Evolutionary conservation across 35 echinoderm and acorn worm species (phyloP), one percentile per base, ranked within the genome.

Genomic region (Eucidaris tribuloides): DNA sequence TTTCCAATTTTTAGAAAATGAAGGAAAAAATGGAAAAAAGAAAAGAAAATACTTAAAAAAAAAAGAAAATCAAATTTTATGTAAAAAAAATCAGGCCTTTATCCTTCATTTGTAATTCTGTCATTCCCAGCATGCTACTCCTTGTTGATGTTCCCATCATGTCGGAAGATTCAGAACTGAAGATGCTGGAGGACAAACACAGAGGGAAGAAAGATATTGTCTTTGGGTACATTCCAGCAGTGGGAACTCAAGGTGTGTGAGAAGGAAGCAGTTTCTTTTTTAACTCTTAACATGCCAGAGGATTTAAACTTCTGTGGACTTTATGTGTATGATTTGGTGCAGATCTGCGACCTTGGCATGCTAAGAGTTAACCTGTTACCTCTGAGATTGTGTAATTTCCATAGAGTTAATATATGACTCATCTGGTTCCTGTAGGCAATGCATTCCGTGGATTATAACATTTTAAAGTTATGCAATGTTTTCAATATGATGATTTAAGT

Each of bases 231-330:
- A 20, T 88, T 13, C 56, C 78, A 2, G 85, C 85, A 22, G 60
- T 88, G 35, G 85, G 85, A 18, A 81, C 62, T 33, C 7, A 76
- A 81, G 77, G 85, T 88, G 81, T 37, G 36, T 76, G 23, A 3
- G n/a, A n/a, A n/a, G n/a, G n/a, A n/a, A n/a, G n/a, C n/a, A n/a
- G n/a, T n/a, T n/a, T n/a, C n/a, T n/a, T n/a, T n/a, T n/a, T n/a
- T n/a, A n/a, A n/a, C n/a, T n/a, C n/a, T n/a, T n/a, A n/a, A n/a
- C n/a, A n/a, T n/a, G n/a, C n/a, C n/a, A n/a, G n/a, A n/a, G n/a
- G n/a, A n/a, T n/a, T n/a, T n/a, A n/a, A n/a, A n/a, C n/a, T n/a
- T n/a, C n/a, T n/a, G n/a, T n/a, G n/a, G n/a, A n/a, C n/a, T n/a
- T n/a, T n/a, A n/a, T n/a, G n/a, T n/a, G n/a, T n/a, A n/a, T n/a